Evolutionary conservation across 1,140 invertebrate genomes (phyloP).

Genomic region (Monochamus saltuarius): DNA sequence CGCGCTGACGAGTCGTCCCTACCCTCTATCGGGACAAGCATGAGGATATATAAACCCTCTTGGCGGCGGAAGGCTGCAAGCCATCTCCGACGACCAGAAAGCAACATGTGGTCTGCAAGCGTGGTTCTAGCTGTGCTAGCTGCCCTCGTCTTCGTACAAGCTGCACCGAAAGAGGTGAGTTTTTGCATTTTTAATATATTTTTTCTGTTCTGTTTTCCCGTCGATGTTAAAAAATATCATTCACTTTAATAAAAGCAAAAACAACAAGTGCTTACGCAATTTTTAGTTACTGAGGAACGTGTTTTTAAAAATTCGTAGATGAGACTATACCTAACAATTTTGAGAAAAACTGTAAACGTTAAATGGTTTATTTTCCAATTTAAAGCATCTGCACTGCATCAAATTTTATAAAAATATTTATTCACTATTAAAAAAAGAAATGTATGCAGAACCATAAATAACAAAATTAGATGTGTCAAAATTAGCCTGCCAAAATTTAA

Average conservation of each 20-base stretch:
- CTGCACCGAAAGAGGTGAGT: constrained; percentile 10
- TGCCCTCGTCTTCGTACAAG: neutral
- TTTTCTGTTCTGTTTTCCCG: neutral
- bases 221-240: neutral
- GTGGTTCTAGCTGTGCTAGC: constrained; percentile 7
- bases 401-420: too few relatives aligned
- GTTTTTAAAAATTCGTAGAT: neutral
- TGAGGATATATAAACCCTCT: constrained; percentile 6
- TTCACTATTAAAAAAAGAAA: too few relatives aligned
- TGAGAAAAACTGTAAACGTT: neutral
- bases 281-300: neutral
- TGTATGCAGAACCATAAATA: too few relatives aligned
- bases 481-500: too few relatives aligned
- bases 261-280: neutral
- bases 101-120: constrained; percentile 3
- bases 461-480: too few relatives aligned
- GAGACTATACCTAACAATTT: neutral
- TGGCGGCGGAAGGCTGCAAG: neutral
- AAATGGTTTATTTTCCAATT: too few relatives aligned
- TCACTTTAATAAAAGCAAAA: neutral
- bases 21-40: constrained; percentile 4
- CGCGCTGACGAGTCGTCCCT: constrained; percentile 1
- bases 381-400: too few relatives aligned
- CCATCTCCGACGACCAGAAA: neutral
- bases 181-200: neutral